These are phyloP conservation scores for Arenaria interpres DNA, from an alignment of 2,113 vertebrate genomes.

Conservation along the genomic window DNA sequence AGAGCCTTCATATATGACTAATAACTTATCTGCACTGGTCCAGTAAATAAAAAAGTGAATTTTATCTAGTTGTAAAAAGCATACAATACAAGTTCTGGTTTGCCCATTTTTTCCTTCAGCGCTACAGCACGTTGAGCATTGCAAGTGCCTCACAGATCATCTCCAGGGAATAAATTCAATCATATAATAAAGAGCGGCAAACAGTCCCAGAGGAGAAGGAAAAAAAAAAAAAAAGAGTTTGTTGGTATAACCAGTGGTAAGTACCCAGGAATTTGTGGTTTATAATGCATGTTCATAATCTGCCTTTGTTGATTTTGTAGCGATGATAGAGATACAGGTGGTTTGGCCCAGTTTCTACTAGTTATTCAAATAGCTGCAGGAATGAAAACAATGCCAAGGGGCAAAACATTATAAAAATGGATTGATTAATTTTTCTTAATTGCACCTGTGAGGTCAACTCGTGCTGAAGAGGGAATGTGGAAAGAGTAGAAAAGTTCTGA, in stretches of 20 bases:
- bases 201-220: not conserved
- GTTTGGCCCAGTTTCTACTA: not conserved
- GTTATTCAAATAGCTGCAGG: constrained; percentile 13
- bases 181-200: not conserved
- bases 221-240: not conserved
- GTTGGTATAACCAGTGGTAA: not conserved
- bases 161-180: not conserved
- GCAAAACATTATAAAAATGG: not conserved
- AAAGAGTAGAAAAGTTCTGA: not conserved
- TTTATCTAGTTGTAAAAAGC: not conserved
- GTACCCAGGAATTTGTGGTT: constrained; percentile 18
- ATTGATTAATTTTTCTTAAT: constrained; percentile 16
- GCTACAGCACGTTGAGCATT: rapidly evolving
- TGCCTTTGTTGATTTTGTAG: constrained; percentile 22
- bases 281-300: not conserved
- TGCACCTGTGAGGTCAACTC: not conserved
- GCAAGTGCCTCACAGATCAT: not conserved
- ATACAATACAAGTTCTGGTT: not conserved
- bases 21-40: not conserved
- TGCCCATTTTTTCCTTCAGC: not conserved
- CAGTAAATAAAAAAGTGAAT: not conserved
- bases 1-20: not conserved
- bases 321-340: constrained; percentile 18
- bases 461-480: not conserved
- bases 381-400: constrained; percentile 41